Conservation (phyloP, 2,888 invertebrate species). For the Ormyrus rosae region DNA sequence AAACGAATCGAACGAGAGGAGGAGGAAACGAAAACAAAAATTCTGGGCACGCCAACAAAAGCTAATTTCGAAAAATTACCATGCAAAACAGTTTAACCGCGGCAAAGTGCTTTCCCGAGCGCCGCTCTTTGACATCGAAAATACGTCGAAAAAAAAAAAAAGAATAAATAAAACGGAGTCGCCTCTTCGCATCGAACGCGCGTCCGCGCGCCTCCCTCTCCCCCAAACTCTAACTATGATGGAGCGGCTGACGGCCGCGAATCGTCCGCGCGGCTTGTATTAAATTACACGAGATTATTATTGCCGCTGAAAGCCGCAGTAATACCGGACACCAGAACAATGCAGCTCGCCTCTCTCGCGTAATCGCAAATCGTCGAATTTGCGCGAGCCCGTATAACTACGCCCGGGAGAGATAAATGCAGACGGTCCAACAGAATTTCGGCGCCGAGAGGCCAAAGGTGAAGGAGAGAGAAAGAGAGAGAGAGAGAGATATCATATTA, state of each 20-base stretch:
- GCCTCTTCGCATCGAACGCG: too few species aligned
- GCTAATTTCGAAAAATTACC: not conserved
- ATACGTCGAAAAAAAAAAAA: not conserved
- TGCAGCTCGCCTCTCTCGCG: constrained; percentile 50
- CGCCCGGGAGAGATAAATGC: constrained; percentile 41
- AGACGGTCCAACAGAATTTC: not conserved
- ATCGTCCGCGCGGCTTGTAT: constrained; percentile 42
- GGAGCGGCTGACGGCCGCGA: constrained; percentile 20
- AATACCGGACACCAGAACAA: constrained; percentile 61
- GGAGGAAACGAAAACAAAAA: not conserved
- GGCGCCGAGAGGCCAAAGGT: not conserved
- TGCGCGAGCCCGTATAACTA: constrained; percentile 50
- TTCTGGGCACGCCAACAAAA: not conserved
- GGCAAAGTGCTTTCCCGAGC: constrained; percentile 1
- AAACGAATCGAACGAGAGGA: too few species aligned
- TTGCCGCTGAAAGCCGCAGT: constrained; percentile 58
- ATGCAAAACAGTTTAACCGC: not conserved
- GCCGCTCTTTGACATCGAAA: constrained; percentile 2
- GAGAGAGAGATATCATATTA: not conserved
- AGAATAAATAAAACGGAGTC: not conserved
- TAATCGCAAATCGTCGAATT: constrained; percentile 64
- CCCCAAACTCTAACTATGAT: constrained; percentile 24
- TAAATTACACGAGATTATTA: constrained; percentile 64
- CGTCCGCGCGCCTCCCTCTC: too few species aligned
- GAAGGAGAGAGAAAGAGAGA: not conserved